phyloP scores from a whole-genome alignment of 1,140 invertebrate genomes.

The Drosophila simulans region DNA sequence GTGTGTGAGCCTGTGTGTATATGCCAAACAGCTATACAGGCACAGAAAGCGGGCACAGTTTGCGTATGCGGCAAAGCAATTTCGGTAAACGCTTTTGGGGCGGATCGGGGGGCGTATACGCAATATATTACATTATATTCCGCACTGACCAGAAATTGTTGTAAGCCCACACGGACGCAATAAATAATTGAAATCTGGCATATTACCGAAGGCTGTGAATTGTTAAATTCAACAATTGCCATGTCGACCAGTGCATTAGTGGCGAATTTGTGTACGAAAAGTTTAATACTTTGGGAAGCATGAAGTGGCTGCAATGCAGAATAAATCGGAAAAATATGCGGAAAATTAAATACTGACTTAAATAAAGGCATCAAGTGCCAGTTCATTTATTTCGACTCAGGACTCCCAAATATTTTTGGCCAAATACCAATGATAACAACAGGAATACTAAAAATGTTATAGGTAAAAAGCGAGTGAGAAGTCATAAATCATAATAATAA shows the following conservation, averaged over 20 bases:
- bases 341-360: too few species aligned
- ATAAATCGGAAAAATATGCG: not conserved
- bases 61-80: slow-evolving; percentile 65
- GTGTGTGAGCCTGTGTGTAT: slow-evolving; percentile 22
- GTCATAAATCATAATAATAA: too few species aligned
- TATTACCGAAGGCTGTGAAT: slow-evolving; percentile 16
- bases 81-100: slow-evolving; percentile 52
- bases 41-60: slow-evolving; percentile 59
- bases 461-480: too few species aligned
- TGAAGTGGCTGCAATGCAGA: not conserved
- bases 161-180: slow-evolving; percentile 16
- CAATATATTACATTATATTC: slow-evolving; percentile 59
- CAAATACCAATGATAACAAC: too few species aligned
- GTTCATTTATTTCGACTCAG: too few species aligned
- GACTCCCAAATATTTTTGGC: too few species aligned
- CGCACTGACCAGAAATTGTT: slow-evolving; percentile 42
- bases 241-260: slow-evolving; percentile 40
- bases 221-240: slow-evolving; percentile 32
- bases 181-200: slow-evolving; percentile 57
- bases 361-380: too few species aligned
- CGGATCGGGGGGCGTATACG: slow-evolving; percentile 56
- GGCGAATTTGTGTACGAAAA: slow-evolving; percentile 6
- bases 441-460: too few species aligned
- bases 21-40: slow-evolving; percentile 11
- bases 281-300: not conserved